Percentiles rank a stretch among this genome's conserved stretches.
These are phyloP conservation scores for Stegophylla sp. DNA, from an alignment of 2,888 invertebrate species.

Conservation along the genomic window DNA sequence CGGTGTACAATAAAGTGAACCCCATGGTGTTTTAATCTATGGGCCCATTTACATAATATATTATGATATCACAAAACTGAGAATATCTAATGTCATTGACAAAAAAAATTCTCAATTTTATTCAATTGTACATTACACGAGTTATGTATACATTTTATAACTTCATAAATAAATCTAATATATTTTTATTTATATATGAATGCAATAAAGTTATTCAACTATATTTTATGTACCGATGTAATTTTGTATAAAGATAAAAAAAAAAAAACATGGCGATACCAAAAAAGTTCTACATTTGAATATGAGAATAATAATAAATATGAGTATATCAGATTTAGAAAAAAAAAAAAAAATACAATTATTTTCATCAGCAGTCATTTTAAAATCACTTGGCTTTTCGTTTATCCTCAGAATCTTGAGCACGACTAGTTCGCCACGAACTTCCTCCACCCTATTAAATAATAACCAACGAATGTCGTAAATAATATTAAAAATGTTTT, in stretches of 20 bases:
- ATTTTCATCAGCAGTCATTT: conserved; percentile 13
- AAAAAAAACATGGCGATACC: conserved; percentile 12
- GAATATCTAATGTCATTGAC: too few relatives aligned
- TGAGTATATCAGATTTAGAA: conserved; percentile 39
- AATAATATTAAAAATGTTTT: neutral
- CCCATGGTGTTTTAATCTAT: too few relatives aligned
- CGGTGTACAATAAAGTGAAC: too few relatives aligned
- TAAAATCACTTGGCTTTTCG: conserved; percentile 46
- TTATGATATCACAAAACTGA: too few relatives aligned
- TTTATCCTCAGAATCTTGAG: conserved; percentile 42
- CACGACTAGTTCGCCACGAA: conserved; percentile 51
- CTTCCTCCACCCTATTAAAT: conserved; percentile 45
- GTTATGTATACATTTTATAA: neutral
- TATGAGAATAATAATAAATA: conserved; percentile 46
- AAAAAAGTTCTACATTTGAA: conserved; percentile 35
- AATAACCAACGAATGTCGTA: neutral
- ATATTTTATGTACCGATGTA: neutral
- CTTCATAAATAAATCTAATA: conserved; percentile 30
- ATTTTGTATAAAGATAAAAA: conserved; percentile 19
- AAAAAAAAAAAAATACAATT: conserved; percentile 24
- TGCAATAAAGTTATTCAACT: conserved; percentile 23
- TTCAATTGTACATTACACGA: neutral
- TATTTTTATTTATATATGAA: conserved; percentile 44
- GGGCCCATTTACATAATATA: too few relatives aligned
- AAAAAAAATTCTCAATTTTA: too few relatives aligned